Evolutionary conservation across 2,797 vertebrate genomes (phyloP).

Genomic region (Pseudocheirus occidentalis): DNA sequence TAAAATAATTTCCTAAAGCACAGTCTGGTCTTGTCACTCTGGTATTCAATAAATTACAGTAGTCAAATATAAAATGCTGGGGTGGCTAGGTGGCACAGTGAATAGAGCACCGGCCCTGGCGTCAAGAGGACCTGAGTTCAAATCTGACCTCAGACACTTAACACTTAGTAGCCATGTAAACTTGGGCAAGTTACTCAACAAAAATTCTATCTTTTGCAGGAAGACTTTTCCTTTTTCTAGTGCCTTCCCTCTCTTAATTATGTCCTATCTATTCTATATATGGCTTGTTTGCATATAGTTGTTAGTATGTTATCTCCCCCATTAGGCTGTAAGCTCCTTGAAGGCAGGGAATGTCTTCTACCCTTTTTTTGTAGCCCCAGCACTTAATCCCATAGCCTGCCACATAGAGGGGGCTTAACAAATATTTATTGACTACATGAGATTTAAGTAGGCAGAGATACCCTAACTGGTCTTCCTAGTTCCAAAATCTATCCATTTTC

Average conservation of each 20-base stretch:
- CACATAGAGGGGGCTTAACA: not conserved
- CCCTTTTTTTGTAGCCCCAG: not conserved
- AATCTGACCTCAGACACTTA: no score
- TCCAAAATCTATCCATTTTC: not conserved
- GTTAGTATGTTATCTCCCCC: not conserved
- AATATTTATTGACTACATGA: not conserved
- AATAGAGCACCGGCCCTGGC: no score
- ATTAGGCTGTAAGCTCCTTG: not conserved
- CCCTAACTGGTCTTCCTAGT: not conserved
- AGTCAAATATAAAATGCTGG: not conserved
- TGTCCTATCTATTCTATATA: not conserved
- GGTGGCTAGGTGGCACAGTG: no score
- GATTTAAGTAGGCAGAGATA: not conserved
- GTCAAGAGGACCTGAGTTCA: no score
- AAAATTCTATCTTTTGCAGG: not conserved
- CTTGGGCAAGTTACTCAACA: not conserved
- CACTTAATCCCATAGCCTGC: not conserved
- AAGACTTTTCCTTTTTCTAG: not conserved
- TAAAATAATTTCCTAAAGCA: not conserved
- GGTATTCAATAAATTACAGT: not conserved
- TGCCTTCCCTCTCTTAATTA: not conserved
- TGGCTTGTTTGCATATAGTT: not conserved
- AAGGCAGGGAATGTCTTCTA: not conserved
- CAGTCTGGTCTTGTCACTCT: not conserved
- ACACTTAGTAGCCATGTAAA: no score